These are phyloP conservation scores for Eclectus roratus DNA, from an alignment of 2,113 vertebrate species.

Conservation along the genomic window DNA sequence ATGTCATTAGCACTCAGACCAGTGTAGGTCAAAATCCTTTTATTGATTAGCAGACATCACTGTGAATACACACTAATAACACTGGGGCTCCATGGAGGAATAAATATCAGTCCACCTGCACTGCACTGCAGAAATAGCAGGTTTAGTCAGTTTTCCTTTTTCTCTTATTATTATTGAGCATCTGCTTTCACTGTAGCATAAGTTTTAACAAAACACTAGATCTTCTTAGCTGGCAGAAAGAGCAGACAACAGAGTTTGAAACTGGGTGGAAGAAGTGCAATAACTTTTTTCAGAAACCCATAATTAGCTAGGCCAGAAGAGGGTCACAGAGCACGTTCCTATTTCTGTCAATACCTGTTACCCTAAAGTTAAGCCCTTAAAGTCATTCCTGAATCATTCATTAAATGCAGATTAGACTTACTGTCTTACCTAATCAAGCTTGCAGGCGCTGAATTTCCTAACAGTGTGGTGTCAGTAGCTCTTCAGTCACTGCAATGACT, in stretches of 20 bases:
- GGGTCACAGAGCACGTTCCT: not conserved
- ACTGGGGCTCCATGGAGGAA: not conserved
- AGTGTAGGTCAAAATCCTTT: not conserved
- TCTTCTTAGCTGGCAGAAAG: not conserved
- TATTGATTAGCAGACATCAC: not conserved
- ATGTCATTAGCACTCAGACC: not conserved
- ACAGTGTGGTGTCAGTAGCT: not conserved
- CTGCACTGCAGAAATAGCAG: not conserved
- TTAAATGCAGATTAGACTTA: slow-evolving; percentile 39
- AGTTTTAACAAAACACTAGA: not conserved
- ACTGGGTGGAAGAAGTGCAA: not conserved
- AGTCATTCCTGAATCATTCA: slow-evolving; percentile 25
- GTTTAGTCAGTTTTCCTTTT: not conserved
- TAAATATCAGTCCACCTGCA: not conserved
- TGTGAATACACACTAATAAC: not conserved
- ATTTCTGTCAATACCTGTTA: not conserved
- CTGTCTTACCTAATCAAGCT: slow-evolving; percentile 38
- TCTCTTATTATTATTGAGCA: not conserved
- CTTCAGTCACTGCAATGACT: not conserved
- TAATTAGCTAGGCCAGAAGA: slow-evolving; percentile 15
- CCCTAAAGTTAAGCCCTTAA: not conserved
- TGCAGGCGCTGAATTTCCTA: not conserved
- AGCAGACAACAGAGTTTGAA: not conserved
- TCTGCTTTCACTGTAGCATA: not conserved
- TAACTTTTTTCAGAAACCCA: not conserved